A percentile compares a stretch with the other conserved stretches of the same genome.
Evolutionary conservation across 2,888 invertebrate genomes (phyloP).

Genomic region (Girardia tigrina): DNA sequence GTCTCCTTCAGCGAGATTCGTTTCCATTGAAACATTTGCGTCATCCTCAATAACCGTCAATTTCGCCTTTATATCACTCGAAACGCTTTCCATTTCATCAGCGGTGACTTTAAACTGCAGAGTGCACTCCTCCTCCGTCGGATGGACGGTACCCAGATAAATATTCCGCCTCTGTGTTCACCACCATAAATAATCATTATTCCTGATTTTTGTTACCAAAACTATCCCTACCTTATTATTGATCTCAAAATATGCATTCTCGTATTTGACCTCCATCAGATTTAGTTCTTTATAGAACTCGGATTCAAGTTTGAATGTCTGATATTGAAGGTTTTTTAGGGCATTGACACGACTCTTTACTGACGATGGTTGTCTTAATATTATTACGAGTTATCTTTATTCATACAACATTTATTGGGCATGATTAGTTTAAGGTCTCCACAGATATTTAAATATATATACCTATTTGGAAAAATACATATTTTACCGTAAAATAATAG

Average conservation of each 20-base stretch:
- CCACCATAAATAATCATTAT: too few species aligned
- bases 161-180: slow-evolving; percentile 52
- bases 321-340: slow-evolving; percentile 70
- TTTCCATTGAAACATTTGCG: slow-evolving; percentile 15
- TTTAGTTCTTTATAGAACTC: slow-evolving; percentile 87
- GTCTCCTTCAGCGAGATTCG: neutral
- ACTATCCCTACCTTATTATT: slow-evolving; percentile 60
- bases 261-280: slow-evolving; percentile 75
- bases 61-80: neutral
- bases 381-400: too few species aligned
- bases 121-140: slow-evolving; percentile 68
- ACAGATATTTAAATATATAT: too few species aligned
- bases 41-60: slow-evolving; percentile 21
- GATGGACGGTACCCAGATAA: slow-evolving; percentile 63
- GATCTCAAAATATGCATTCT: slow-evolving; percentile 62
- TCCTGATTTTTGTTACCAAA: too few species aligned
- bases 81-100: neutral
- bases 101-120: neutral
- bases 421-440: too few species aligned
- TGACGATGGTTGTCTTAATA: slow-evolving; percentile 57
- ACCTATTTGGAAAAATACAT: too few species aligned
- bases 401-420: too few species aligned
- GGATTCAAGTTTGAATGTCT: slow-evolving; percentile 70
- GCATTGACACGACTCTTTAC: slow-evolving; percentile 70
- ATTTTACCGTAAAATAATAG: too few species aligned